Evolutionary conservation across 2,797 vertebrate species (phyloP), one percentile per base, ranked within the genome.

Genomic region (Synaphobranchus kaupii): DNA sequence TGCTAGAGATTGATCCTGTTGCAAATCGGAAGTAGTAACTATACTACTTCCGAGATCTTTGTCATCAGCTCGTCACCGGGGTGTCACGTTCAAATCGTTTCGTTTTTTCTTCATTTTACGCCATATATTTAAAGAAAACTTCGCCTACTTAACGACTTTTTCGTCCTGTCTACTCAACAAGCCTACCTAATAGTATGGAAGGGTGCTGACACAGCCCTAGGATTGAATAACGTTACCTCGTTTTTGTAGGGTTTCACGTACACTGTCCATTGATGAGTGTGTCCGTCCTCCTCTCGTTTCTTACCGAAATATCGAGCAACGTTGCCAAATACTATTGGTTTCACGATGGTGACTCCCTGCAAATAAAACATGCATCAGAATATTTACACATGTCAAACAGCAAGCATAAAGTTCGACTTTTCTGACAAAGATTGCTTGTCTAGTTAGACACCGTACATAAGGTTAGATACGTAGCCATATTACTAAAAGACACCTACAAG

Each of bases 231-330:
- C 44, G 20, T 52, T 78, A 99, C 98, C 97, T 99, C 98, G 84
- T 99, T 99, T 84, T 97, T 96, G 91, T 98, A 99, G 0, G 98
- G 98, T 90, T 99, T 99, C 81, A 99, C 98, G 6, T 99, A 99
- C 0, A 99, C 98, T 0, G 98, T 99, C 98, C 98, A 99, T 92
- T 99, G 98, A 87, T 99, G 98, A 0, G 98, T 99, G 91, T 99
- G 98, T 0, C 98, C 98, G 9, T 99, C 98, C 84, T 99, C 98
- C 86, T 99, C 98, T 60, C 98, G 92, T 86, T 99, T 99, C 94
- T 99, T 99, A 52, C 98, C 98, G 87, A 99, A 99, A 92, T 99
- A 99, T 83, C 98, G 97, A 13, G 98, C 98, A 22, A 99, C 97
- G 91, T 99, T 99, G 1, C 98, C 98, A 90, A 98, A 99, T 87